These are phyloP conservation scores for Drosophila sechellia DNA, from an alignment of 1,140 invertebrate genomes.

Conservation along the genomic window DNA sequence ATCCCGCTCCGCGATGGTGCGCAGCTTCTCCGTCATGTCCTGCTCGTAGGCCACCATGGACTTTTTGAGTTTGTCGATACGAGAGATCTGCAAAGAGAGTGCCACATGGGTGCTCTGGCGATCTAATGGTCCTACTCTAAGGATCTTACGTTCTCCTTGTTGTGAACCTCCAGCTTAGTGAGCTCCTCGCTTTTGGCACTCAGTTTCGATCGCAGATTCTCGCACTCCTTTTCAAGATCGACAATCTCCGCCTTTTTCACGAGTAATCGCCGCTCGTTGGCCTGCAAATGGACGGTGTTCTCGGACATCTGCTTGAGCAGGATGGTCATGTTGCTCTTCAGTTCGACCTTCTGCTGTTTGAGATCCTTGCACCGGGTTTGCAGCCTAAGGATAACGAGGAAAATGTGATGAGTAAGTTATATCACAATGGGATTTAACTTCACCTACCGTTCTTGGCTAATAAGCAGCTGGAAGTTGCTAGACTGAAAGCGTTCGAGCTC, in stretches of 20 bases:
- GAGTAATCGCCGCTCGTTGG: slow-evolving; percentile 64
- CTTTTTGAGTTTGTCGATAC: slow-evolving; percentile 79
- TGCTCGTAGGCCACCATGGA: slow-evolving; percentile 71
- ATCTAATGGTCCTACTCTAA: too few relatives aligned
- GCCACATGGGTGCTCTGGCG: not conserved
- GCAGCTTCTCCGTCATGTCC: slow-evolving; percentile 75
- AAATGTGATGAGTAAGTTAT: too few relatives aligned
- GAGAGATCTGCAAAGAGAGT: slow-evolving; percentile 36
- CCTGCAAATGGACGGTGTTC: slow-evolving; percentile 64
- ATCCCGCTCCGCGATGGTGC: slow-evolving; percentile 72
- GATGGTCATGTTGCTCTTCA: slow-evolving; percentile 71
- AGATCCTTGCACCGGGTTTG: slow-evolving; percentile 79
- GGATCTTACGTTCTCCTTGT: slow-evolving; percentile 68
- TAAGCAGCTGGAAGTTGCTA: slow-evolving; percentile 80
- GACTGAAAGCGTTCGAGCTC: slow-evolving; percentile 76
- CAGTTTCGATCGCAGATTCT: slow-evolving; percentile 57
- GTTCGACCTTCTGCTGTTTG: slow-evolving; percentile 64
- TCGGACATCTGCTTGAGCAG: slow-evolving; percentile 76
- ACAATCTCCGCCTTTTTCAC: slow-evolving; percentile 71
- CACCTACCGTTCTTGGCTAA: slow-evolving; percentile 76
- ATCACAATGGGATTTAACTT: too few relatives aligned
- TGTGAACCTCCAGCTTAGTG: slow-evolving; percentile 54
- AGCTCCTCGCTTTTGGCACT: slow-evolving; percentile 65
- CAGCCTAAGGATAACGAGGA: slow-evolving; percentile 28
- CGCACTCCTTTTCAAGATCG: slow-evolving; percentile 57